Base-by-base conservation (phyloP, 1,140 invertebrate species). In the Panagrolaimus sp. region DNA sequence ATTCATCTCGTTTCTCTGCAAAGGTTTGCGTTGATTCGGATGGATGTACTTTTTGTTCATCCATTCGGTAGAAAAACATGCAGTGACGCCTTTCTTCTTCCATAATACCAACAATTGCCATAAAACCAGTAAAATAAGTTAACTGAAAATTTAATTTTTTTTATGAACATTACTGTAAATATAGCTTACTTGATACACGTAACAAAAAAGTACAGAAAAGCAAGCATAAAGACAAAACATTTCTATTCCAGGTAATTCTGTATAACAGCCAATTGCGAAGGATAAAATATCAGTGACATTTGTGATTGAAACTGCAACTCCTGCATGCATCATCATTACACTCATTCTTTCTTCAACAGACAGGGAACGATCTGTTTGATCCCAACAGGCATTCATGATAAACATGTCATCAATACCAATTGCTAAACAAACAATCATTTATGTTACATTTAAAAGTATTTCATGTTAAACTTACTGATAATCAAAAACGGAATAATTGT, bases 341-440 rank as follows among this genome's bases (percentile, higher is more conserved):
- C 78, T 78, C 65, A 86, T 74, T 28, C 76, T 55, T 52, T 83
- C 73, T 9, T 78, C 71, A 21, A 76, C 73, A 12, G 71, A 21
- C 5, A 71, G 71, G 4, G 45, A 68, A 26, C 66, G 48, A 69
- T 83, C 76, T 6, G 76, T 77, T 45, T 79, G 74, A 55, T 79
- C 73, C 74, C 80, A 84, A 28, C 85, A 81, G 17, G 85, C 84
- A 67, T 84, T 84, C 82, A 86, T 85, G 1, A 87, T 83, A 76
- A 87, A 87, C 86, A 87, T 87, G 75, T 87, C 86, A 77, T 87
- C 86, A 17, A 86, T 84, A 65, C 86, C 86, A 70, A 87, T 85
- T 70, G 86, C 86, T 85, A 77, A 76, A 66, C 7, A 38, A 38
- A 1, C 0, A 28, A 5, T 17, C 8, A 70, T 45, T 63, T 15